Evolutionary conservation across 2,113 vertebrate species (phyloP).

Genomic region (Sciurus niger): DNA sequence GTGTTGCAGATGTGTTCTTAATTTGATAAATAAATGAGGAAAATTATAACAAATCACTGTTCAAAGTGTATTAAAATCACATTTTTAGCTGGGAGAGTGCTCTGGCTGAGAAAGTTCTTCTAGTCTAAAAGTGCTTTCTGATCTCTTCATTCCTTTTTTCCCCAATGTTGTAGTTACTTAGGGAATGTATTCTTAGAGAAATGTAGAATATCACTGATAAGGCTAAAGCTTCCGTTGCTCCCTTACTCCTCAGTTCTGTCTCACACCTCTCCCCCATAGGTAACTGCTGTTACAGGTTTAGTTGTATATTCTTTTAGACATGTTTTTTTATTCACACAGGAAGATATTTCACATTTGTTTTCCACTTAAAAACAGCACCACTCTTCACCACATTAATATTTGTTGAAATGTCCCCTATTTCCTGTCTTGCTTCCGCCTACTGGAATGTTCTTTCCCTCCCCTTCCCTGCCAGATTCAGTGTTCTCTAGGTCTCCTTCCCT

Average conservation of each 20-base stretch:
- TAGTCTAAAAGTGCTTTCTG: constrained; percentile 4
- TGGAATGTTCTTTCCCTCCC: not conserved
- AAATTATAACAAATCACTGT: not conserved
- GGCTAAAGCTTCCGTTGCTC: not conserved
- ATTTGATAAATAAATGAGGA: not conserved
- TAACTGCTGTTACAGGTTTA: not conserved
- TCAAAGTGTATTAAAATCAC: not conserved
- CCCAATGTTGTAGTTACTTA: not conserved
- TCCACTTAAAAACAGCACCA: not conserved
- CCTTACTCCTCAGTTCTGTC: not conserved
- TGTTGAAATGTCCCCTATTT: not conserved
- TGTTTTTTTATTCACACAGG: not conserved
- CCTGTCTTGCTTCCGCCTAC: not conserved
- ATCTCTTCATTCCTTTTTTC: not conserved
- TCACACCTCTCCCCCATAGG: not conserved
- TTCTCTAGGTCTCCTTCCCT: not conserved
- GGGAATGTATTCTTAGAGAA: not conserved
- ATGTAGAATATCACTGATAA: not conserved
- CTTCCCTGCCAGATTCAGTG: not conserved
- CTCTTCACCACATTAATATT: not conserved
- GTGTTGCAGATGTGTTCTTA: not conserved
- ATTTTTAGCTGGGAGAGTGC: not conserved
- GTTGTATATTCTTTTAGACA: not conserved
- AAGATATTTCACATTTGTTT: not conserved
- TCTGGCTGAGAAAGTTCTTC: not conserved